A percentile compares a stretch with the other conserved stretches of the same genome.
Conservation (phyloP, 1,140 invertebrate genomes). For the Drosophila serrata region DNA sequence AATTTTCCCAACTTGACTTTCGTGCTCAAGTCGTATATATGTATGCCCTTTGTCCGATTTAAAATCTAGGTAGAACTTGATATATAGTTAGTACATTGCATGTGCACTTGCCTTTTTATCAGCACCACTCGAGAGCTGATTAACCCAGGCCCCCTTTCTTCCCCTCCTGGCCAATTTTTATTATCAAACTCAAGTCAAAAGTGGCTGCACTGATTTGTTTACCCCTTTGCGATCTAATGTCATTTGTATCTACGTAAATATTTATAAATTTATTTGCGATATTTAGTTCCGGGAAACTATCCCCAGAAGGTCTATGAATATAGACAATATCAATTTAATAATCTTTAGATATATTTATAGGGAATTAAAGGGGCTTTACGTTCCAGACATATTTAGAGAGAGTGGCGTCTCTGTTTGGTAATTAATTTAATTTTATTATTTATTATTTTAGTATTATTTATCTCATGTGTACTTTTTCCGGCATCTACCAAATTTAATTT, state of each 20-base stretch:
- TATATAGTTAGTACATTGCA: constrained; percentile 16
- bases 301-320: not conserved
- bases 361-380: too few species aligned
- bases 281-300: constrained; percentile 5
- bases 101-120: constrained; percentile 38
- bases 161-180: not conserved
- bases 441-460: too few species aligned
- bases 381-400: too few species aligned
- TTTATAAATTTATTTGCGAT: constrained; percentile 6
- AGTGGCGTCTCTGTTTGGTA: too few species aligned
- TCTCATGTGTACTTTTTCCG: too few species aligned
- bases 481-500: too few species aligned
- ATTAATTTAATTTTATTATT: too few species aligned
- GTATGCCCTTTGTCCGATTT: constrained; percentile 6
- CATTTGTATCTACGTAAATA: not conserved
- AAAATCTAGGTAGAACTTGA: constrained; percentile 5
- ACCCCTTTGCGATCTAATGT: constrained; percentile 7
- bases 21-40: not conserved
- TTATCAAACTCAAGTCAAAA: constrained; percentile 19
- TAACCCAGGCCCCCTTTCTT: not conserved
- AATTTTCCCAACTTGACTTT: too few species aligned
- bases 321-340: not conserved
- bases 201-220: constrained; percentile 31
- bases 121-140: constrained; percentile 33
- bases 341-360: not conserved